phyloP scores from a whole-genome alignment of 2,113 vertebrate species.

The Entelurus aequoreus region DNA sequence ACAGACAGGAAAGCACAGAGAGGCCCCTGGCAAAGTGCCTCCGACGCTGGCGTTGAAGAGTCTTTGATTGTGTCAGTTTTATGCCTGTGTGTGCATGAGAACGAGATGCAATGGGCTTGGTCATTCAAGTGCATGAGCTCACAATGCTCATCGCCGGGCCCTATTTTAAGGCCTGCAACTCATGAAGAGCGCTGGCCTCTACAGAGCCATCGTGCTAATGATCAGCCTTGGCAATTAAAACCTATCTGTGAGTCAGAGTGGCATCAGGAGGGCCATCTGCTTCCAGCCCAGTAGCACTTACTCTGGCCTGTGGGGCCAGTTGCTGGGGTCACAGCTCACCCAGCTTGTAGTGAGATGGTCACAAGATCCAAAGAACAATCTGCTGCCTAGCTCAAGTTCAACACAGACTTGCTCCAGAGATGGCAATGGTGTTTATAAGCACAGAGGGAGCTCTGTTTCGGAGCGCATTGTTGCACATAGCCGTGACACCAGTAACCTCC shows the following conservation, averaged over 20 bases:
- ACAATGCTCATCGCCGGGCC: constrained; percentile 32
- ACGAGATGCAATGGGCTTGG: constrained; percentile 25
- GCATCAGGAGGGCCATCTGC: constrained; percentile 70
- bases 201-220: constrained; percentile 61
- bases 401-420: constrained; percentile 32
- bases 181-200: constrained; percentile 46
- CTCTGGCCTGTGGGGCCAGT: constrained; percentile 61
- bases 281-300: constrained; percentile 60
- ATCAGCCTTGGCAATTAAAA: constrained; percentile 68
- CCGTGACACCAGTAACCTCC: constrained; percentile 44
- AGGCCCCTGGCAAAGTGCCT: constrained; percentile 23
- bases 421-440: constrained; percentile 7
- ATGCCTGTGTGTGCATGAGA: constrained; percentile 17
- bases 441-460: constrained; percentile 40
- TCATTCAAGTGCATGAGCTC: constrained; percentile 32
- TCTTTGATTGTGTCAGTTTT: constrained; percentile 31
- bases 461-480: constrained; percentile 48
- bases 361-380: constrained; percentile 61
- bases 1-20: constrained; percentile 31
- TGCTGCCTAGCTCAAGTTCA: constrained; percentile 50
- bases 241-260: constrained; percentile 67
- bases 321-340: constrained; percentile 64
- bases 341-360: constrained; percentile 51
- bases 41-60: constrained; percentile 25
- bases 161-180: constrained; percentile 60